Percentiles rank a stretch among this genome's conserved stretches.
phyloP scores from a whole-genome alignment of 2,888 invertebrate species.

The Xanthia icteritia region DNA sequence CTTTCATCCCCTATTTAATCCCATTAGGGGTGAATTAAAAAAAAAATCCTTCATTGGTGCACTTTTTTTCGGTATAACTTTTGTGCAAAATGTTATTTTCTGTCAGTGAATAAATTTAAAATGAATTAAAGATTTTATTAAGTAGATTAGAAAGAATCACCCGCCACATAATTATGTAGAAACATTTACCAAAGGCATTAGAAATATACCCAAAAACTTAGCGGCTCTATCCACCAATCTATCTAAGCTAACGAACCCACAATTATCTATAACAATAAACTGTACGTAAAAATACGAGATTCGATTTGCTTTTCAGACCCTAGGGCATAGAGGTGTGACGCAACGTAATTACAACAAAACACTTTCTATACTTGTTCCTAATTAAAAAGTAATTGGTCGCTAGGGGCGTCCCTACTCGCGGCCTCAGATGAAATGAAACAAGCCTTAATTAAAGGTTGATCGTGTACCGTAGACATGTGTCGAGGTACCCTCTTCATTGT shows the following conservation, averaged over 20 bases:
- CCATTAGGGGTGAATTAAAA: neutral
- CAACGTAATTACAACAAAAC: constrained; percentile 66
- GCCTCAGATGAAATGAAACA: constrained; percentile 79
- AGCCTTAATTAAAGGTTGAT: constrained; percentile 82
- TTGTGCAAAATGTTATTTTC: neutral
- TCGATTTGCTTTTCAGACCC: constrained; percentile 26
- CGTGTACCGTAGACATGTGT: constrained; percentile 73
- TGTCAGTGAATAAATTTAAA: too few species aligned
- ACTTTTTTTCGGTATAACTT: too few species aligned
- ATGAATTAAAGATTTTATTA: neutral
- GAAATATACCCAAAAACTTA: neutral
- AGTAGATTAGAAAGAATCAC: too few species aligned
- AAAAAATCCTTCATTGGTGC: neutral
- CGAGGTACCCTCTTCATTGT: constrained; percentile 81
- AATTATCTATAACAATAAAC: neutral
- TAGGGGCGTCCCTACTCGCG: constrained; percentile 67
- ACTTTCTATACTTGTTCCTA: constrained; percentile 78
- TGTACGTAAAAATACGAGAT: constrained; percentile 17
- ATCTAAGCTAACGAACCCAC: neutral
- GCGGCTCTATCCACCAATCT: neutral
- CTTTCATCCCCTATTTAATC: too few species aligned
- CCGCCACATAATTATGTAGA: neutral
- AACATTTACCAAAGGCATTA: neutral
- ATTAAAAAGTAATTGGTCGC: constrained; percentile 83
- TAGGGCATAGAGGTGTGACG: constrained; percentile 45